Base-by-base conservation (phyloP, 2,888 invertebrate species). In the Priocnemis perturbator region DNA sequence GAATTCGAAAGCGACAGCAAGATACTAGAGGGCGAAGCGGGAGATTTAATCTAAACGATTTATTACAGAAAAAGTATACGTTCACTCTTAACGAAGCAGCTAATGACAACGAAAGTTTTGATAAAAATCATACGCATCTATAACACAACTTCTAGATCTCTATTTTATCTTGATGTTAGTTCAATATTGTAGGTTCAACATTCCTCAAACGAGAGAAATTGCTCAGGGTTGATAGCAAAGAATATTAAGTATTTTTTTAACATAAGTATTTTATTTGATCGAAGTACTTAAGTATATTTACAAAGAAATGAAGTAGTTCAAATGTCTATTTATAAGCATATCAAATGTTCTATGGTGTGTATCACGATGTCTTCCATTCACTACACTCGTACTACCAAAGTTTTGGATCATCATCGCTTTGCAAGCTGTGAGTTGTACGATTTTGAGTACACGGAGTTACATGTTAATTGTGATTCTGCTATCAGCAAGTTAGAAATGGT, bases 1-100 rank as follows among this genome's bases (percentile, higher is more conserved):
- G 84, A 0, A 78, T 88, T n/a, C 77, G 72, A 3, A 65, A 77
- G 14, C 78, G 72, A 2, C 73, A 64, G n/a, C 15, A 4, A 4
- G 14, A 14, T 4, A 57, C 11, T 0, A 11, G 52, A 9, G 58
- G 62, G 3, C 21, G 7, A 15, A 59, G 15, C 3, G 67, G 57
- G 0, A 64, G 50, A 19, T 37, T 44, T 4, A 0, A 47, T 14
- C 21, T 60, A 4, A 64, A 67, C n/a, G 23, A 5, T 0, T 11
- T 71, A 17, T 11, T 45, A 0, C 69, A 67, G 0, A 78, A 62
- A 53, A 83, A 82, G 37, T 84, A 83, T 52, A 67, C 60, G 45
- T 76, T 82, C 1, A 63, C 30, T 4, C 9, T 37, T 5, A 48
- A 55, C 23, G 69, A 70, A 11, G 44, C 26, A 5, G 11, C 15